Base-by-base conservation (phyloP, 1,140 invertebrate genomes). In the Ctenoplectra terminalis region DNA sequence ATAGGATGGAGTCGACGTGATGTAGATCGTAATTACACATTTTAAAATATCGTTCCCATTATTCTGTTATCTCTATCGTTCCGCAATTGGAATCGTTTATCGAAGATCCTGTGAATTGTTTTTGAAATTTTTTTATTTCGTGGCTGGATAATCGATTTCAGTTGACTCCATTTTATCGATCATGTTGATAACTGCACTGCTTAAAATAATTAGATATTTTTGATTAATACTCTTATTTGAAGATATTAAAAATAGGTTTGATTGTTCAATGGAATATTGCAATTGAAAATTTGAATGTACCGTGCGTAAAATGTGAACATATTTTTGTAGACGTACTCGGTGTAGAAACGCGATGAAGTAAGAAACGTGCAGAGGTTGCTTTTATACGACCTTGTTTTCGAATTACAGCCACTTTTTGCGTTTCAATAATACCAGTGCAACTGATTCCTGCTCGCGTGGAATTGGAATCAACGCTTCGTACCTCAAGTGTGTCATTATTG, bases 391-490 rank as follows among this genome's bases (percentile, higher is more conserved):
- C 60, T 37, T 63, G 60, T 37, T 37, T 37, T 34, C 34, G 31
- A 37, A 34, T n/a, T 63, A 4, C 23, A 5, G 23, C 34, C 60
- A 37, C 23, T 63, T 63, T 63, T 37, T n/a, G 31, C 60, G 60
- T 63, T 63, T 31, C 29, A 13, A n/a, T 31, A 13, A 37, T 60
- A 31, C 29, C 29, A 20, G 11, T 48, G 46, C 56, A 9, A 20
- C 29, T n/a, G 29, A 34, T 60, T 23, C 58, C n/a, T 60, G 11
- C 9, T 9, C 29, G 29, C 7, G 13, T 23, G 34, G 31, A 37
- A 63, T 63, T 63, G 60, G 11, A 63, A 63, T 13, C 60, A 63
- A 23, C 60, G 23, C 23, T n/a, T 20, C 58, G 31, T 34, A 61
- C 34, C 58, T 34, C 31, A 1, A 1, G 58, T 31, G 31, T 61